These are phyloP conservation scores for Drosophila melanica DNA, from an alignment of 1,140 invertebrate species.

Conservation along the genomic window DNA sequence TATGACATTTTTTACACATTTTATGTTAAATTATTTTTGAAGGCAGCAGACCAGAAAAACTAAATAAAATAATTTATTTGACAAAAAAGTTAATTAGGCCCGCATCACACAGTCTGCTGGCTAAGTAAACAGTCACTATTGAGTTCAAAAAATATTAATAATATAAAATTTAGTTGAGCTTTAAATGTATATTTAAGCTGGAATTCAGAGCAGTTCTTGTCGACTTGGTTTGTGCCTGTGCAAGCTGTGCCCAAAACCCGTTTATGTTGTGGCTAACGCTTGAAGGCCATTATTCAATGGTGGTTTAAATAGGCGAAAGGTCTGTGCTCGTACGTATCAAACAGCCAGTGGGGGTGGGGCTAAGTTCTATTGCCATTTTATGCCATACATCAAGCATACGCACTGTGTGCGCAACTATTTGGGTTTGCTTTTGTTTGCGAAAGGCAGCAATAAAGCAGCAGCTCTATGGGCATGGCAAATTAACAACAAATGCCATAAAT, in stretches of 20 bases:
- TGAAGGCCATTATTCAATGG: slow-evolving; percentile 66
- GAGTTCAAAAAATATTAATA: too few species aligned
- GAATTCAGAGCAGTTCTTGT: not conserved
- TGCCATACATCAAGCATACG: slow-evolving; percentile 72
- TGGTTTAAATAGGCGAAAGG: slow-evolving; percentile 54
- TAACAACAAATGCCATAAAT: slow-evolving; percentile 79
- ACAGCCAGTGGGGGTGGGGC: not conserved
- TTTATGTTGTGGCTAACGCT: slow-evolving; percentile 62
- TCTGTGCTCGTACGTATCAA: slow-evolving; percentile 15
- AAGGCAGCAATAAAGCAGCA: slow-evolving; percentile 26
- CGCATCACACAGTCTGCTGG: too few species aligned
- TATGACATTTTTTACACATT: too few species aligned
- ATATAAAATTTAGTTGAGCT: too few species aligned
- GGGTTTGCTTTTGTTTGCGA: slow-evolving; percentile 42
- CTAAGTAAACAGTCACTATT: too few species aligned
- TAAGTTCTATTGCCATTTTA: slow-evolving; percentile 57
- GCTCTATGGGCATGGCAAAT: slow-evolving; percentile 67
- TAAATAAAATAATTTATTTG: not conserved
- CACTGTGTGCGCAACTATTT: slow-evolving; percentile 61
- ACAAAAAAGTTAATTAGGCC: too few species aligned
- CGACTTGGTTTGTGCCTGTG: not conserved
- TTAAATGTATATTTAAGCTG: not conserved
- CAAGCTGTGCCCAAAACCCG: slow-evolving; percentile 41
- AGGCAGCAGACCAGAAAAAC: too few species aligned
- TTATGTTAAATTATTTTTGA: too few species aligned